phyloP scores from a whole-genome alignment of 64 coral and sea anemone genomes.

The Stichodactyla helianthus region DNA sequence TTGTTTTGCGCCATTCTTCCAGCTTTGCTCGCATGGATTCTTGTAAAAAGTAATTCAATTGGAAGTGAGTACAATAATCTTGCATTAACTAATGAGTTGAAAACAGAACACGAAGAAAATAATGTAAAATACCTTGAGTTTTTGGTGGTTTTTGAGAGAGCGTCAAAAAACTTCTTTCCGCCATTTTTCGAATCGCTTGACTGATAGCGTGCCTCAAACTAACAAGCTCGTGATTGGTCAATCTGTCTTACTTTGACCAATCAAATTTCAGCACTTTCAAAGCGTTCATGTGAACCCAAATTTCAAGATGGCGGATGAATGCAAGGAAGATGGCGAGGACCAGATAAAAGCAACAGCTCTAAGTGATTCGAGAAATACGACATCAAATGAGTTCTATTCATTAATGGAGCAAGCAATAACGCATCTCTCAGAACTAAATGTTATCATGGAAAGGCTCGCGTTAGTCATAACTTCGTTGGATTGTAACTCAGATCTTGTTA shows the following conservation, averaged over 20 bases:
- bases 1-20: slow-evolving; percentile 50
- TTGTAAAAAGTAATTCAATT: background rate
- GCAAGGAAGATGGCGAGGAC: background rate
- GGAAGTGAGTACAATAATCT: background rate
- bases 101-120: background rate
- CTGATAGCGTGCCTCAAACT: background rate
- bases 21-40: slow-evolving; percentile 39
- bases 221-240: background rate
- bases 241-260: background rate
- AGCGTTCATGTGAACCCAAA: background rate
- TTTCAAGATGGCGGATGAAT: slow-evolving; percentile 7
- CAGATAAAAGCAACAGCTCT: background rate
- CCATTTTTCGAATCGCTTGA: slow-evolving; percentile 48
- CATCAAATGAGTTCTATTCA: background rate
- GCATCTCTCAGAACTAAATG: slow-evolving; percentile 11
- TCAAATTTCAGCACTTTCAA: background rate
- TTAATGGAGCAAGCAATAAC: slow-evolving; percentile 9
- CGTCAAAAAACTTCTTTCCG: slow-evolving; percentile 27
- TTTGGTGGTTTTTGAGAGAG: background rate
- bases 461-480: background rate
- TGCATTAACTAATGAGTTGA: background rate
- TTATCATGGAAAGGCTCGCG: background rate
- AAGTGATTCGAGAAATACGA: background rate
- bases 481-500: background rate
- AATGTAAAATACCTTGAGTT: background rate